Evolutionary conservation across 2,888 invertebrate genomes (phyloP), one percentile per base, ranked within the genome.

Genomic region (Spilarctia lutea): DNA sequence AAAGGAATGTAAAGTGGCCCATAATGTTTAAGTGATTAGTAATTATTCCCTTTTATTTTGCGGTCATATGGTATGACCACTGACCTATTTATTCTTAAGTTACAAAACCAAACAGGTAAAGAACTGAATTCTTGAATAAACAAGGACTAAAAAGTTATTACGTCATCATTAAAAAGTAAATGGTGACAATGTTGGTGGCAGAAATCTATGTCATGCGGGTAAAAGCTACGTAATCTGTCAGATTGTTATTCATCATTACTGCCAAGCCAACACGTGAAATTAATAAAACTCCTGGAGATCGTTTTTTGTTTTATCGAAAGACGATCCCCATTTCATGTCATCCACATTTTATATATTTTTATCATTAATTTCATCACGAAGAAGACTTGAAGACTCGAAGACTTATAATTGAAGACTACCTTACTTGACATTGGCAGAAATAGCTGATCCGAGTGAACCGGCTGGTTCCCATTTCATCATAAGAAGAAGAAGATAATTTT

Each of bases 31-130:
- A 30, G 45, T 73, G 52, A 65, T 67, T 70, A 70, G 35, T 75
- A 73, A 75, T 69, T 52, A 73, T 75, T 75, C 75, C 66, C 39
- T 63, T 52, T 72, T 75, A 75, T 75, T 75, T 67, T 75, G 75
- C 75, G 75, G 75, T 75, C 24, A 45, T 13, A 16, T 60, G n/a
- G 42, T 35, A 48, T 68, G 66, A 67, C 67, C 27, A 24, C 45
- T 73, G 63, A 48, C 73, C 68, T 73, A 73, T 68, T 42, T 73
- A 56, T 68, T 68, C 45, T 68, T 45, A 27, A 48, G 27, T 63
- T 35, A 33, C 20, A 68, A 63, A 67, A 72, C 35, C 65, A 65
- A 74, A 74, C 70, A 66, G 60, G 68, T 68, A 67, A 72, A 72
- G 11, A 56, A 24, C 33, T 48, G 11, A 71, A 65, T 72, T 16